Evolutionary conservation across 2,113 vertebrate species (phyloP).

Genomic region (Cettia cetti): DNA sequence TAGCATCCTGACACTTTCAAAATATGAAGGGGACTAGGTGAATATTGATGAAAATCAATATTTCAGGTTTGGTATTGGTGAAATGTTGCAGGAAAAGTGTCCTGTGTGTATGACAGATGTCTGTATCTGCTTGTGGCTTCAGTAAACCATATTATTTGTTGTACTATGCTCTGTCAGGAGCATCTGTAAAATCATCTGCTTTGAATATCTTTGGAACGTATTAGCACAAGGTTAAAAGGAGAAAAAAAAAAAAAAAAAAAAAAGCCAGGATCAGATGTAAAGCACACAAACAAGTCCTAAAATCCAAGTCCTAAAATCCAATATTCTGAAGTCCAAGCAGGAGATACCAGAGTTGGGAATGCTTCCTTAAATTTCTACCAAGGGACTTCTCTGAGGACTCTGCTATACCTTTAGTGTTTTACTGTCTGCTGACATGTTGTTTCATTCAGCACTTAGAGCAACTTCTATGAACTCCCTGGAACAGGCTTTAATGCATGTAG

Average conservation of each 20-base stretch:
- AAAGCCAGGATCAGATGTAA: neutral
- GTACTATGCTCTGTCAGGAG: neutral
- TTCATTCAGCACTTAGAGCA: neutral
- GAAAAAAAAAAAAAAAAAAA: neutral
- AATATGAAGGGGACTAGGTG: neutral
- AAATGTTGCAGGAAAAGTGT: neutral
- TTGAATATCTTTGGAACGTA: neutral
- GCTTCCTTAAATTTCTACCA: neutral
- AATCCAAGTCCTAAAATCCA: neutral
- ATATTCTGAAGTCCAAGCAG: neutral
- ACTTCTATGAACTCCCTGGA: neutral
- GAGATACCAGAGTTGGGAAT: neutral
- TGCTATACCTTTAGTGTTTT: neutral
- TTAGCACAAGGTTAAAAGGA: neutral
- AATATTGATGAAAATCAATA: neutral
- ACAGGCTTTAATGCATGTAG: neutral
- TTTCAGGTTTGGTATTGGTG: neutral
- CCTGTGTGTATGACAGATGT: neutral
- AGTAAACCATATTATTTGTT: slow-evolving; percentile 23
- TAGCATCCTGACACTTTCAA: neutral
- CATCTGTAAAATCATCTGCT: slow-evolving; percentile 32
- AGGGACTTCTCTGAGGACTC: neutral
- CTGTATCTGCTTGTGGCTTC: slow-evolving; percentile 31
- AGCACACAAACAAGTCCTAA: neutral
- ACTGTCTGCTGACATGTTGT: accelerated